Evolutionary conservation across 2,797 vertebrate species (phyloP).

Genomic region (Pseudopleuronectes americanus): DNA sequence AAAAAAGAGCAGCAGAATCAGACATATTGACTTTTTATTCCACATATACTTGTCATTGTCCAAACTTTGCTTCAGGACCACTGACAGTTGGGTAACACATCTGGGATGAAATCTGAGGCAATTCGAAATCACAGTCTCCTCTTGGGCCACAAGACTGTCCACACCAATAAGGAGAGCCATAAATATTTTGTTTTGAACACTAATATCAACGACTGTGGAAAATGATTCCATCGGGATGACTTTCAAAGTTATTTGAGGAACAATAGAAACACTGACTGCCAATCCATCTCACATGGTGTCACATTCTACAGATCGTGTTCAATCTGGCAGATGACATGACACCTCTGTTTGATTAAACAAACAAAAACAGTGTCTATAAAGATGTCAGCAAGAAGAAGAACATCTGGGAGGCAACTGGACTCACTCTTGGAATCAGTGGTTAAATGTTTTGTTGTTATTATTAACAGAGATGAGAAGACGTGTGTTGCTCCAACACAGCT

Average conservation of each 20-base stretch:
- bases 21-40: background rate
- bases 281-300: background rate
- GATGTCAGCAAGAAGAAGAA: background rate
- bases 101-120: background rate
- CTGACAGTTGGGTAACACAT: background rate
- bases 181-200: background rate
- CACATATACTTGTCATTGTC: background rate
- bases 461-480: background rate
- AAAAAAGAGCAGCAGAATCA: no score
- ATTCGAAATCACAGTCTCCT: background rate
- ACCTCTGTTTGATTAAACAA: background rate
- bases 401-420: no score
- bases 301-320: background rate
- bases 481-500: background rate
- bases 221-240: background rate
- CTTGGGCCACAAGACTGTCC: background rate
- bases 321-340: background rate
- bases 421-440: no score
- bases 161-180: background rate
- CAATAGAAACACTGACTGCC: background rate
- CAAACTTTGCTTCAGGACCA: no score
- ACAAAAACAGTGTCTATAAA: background rate
- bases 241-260: background rate
- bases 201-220: background rate
- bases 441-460: background rate